These are phyloP conservation scores for Palaemon carinicauda DNA, from an alignment of 1,140 invertebrate species.

Conservation along the genomic window DNA sequence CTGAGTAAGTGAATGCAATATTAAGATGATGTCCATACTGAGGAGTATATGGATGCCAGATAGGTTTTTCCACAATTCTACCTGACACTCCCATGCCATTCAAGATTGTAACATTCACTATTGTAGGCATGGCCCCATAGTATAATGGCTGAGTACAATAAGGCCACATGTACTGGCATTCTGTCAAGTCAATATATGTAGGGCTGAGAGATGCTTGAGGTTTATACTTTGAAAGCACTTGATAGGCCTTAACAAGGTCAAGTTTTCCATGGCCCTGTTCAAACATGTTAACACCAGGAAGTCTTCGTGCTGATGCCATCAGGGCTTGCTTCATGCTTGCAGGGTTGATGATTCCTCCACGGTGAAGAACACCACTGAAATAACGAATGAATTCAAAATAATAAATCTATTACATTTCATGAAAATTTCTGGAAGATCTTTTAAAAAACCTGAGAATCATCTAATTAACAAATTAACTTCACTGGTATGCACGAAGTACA, in stretches of 20 bases:
- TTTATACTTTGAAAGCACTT: slow-evolving; percentile 80
- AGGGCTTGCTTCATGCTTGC: slow-evolving; percentile 95
- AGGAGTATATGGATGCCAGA: slow-evolving; percentile 87
- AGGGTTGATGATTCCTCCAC: slow-evolving; percentile 79
- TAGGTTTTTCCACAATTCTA: slow-evolving; percentile 74
- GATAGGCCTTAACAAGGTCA: slow-evolving; percentile 85
- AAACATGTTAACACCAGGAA: slow-evolving; percentile 92
- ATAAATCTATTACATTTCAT: too few species aligned
- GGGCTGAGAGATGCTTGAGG: slow-evolving; percentile 79
- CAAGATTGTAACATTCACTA: slow-evolving; percentile 91
- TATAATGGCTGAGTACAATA: slow-evolving; percentile 96
- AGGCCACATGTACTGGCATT: slow-evolving; percentile 97
- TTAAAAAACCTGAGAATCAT: too few species aligned
- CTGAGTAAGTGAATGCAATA: slow-evolving; percentile 79
- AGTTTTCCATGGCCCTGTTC: slow-evolving; percentile 96
- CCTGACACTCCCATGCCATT: slow-evolving; percentile 89
- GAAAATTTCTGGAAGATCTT: too few species aligned
- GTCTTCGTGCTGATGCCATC: slow-evolving; percentile 82
- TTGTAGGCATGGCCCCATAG: slow-evolving; percentile 83
- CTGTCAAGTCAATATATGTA: slow-evolving; percentile 89
- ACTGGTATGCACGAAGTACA: too few species aligned
- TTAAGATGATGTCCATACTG: slow-evolving; percentile 75
- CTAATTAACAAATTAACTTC: too few species aligned
- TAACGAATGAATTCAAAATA: neutral
- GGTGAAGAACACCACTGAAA: slow-evolving; percentile 66